Evolutionary conservation across 2,888 invertebrate genomes (phyloP), one percentile per base, ranked within the genome.

Genomic region (Drosophila antonietae): DNA sequence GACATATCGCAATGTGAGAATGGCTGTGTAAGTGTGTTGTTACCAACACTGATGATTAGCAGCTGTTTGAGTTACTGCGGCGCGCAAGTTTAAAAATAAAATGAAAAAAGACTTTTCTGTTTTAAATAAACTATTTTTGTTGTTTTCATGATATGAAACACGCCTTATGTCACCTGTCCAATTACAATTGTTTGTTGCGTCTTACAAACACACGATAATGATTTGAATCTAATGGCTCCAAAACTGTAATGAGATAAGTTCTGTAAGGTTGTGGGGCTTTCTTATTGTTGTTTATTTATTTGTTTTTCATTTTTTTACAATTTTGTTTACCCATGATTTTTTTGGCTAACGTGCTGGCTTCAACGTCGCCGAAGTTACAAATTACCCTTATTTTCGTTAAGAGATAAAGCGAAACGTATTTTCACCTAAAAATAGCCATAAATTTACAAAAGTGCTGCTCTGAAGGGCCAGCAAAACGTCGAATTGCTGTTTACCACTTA

Each of bases 331-430:
- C 61, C 60, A 52, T 52, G 65, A 43, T 46, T 51, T 63, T 73
- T 62, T 53, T 53, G 71, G 83, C 52, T 65, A 87, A 83, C 88
- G 82, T 83, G 82, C 82, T 76, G 69, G 66, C 53, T 56, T 53
- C 60, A 79, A 70, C 88, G 88, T 83, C 64, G 68, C 43, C 59
- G 28, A 55, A 58, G 53, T 65, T 55, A 68, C 64, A 72, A 53
- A 58, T 79, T 55, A 80, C 70, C 77, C 83, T 59, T 74, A 70
- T 85, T 68, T 64, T 57, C 39, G 52, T 47, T 15, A 2, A 10
- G 28, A 63, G 75, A 78, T 75, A 78, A 75, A 68, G 73, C 52
- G 43, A 59, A 65, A 23, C 35, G 28, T 28, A 65, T 68, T 62
- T 58, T 55, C 47, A 58, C 49, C 79, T 69, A 61, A 60, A 66